These are phyloP conservation scores for Anthopleura sola DNA, from an alignment of 64 coral and sea anemone species.

Conservation along the genomic window DNA sequence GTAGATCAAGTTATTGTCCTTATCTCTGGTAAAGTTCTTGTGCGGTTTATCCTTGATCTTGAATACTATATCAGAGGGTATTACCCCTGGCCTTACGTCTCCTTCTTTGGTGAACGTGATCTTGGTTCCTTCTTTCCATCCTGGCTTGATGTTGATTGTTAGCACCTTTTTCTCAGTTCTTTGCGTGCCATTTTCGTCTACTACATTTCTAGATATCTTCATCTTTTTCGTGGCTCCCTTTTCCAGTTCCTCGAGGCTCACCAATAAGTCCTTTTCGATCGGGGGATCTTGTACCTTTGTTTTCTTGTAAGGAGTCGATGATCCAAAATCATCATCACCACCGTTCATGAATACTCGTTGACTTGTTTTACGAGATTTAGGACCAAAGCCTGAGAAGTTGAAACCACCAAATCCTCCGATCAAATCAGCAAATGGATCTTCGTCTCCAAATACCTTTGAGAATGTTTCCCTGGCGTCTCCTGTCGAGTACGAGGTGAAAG, in stretches of 20 bases:
- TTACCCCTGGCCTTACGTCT: constrained; percentile 76
- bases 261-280: constrained; percentile 49
- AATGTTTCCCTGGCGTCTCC: constrained; percentile 81
- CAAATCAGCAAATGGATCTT: constrained; percentile 85
- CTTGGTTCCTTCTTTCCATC: constrained; percentile 65
- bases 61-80: constrained; percentile 89
- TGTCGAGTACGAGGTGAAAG: constrained; percentile 52
- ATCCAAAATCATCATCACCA: constrained; percentile 7
- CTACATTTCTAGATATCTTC: constrained; percentile 54
- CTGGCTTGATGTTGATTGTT: constrained; percentile 52
- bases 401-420: constrained; percentile 80
- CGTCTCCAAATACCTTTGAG: constrained; percentile 66
- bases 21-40: constrained; percentile 64
- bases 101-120: constrained; percentile 68
- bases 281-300: constrained; percentile 39
- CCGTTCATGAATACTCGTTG: neutral
- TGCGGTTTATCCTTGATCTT: constrained; percentile 80
- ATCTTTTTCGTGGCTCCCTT: constrained; percentile 50
- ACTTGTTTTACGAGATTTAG: constrained; percentile 8
- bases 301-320: neutral
- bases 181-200: constrained; percentile 29
- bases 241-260: constrained; percentile 41
- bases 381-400: constrained; percentile 45
- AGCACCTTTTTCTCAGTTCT: constrained; percentile 50
- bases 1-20: constrained; percentile 77